These are phyloP conservation scores for Bergia puertoricense DNA, from an alignment of 92 coral and sea anemone genomes.

Conservation along the genomic window DNA sequence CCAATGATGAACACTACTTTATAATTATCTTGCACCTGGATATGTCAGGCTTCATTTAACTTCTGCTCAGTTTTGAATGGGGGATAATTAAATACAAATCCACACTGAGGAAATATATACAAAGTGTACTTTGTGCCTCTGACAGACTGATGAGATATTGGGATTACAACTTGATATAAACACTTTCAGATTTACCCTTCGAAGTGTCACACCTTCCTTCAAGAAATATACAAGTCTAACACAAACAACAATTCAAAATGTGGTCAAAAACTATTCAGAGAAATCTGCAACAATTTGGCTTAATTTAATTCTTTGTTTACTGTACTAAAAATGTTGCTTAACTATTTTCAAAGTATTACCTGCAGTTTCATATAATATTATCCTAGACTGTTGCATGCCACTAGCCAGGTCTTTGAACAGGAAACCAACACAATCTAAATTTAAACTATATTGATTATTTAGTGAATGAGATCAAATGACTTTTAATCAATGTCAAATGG, in stretches of 20 bases:
- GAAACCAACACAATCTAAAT: not conserved
- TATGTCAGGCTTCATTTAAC: conserved; percentile 25
- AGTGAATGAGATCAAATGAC: conserved; percentile 2
- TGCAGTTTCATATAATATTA: not conserved
- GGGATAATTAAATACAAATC: conserved; percentile 1
- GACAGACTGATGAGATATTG: conserved; percentile 26
- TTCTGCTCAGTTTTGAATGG: not conserved
- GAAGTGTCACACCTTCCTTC: conserved; percentile 9
- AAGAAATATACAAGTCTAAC: not conserved
- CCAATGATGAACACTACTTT: not conserved
- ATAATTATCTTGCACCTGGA: not conserved
- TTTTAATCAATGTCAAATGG: conserved; percentile 18
- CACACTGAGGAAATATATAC: not conserved
- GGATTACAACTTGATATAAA: conserved; percentile 22
- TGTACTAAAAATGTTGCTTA: not conserved
- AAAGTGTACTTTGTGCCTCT: conserved; percentile 14
- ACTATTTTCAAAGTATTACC: conserved; percentile 3
- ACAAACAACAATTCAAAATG: not conserved
- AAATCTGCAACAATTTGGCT: not conserved
- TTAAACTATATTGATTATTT: not conserved
- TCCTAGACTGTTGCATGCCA: not conserved
- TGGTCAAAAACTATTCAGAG: conserved; percentile 3
- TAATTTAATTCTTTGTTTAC: conserved; percentile 16
- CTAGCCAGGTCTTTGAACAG: not conserved
- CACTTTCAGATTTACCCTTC: conserved; percentile 27